Percentiles rank a stretch among this genome's conserved stretches.
Conservation (phyloP, 2,888 invertebrate genomes). For the Laothoe populi region DNA sequence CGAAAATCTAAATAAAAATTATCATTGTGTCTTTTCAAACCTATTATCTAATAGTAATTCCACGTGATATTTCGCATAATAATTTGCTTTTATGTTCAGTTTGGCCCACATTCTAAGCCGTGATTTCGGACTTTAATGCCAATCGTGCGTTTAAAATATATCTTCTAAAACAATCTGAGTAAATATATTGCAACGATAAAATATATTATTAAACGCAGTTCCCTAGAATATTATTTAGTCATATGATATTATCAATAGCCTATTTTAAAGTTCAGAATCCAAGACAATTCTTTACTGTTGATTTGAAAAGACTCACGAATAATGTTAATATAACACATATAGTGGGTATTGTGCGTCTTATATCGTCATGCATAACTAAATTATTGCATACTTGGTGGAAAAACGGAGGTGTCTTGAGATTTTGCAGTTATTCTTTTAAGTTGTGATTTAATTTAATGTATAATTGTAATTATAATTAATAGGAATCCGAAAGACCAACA, state of each 20-base stretch:
- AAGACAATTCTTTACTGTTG: not conserved
- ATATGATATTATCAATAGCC: not conserved
- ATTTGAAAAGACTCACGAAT: slow-evolving; percentile 18
- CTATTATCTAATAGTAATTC: too few species aligned
- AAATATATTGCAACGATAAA: not conserved
- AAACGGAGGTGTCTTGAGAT: not conserved
- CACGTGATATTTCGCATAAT: too few species aligned
- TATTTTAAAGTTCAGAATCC: not conserved
- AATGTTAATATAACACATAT: slow-evolving; percentile 23
- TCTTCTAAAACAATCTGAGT: too few species aligned
- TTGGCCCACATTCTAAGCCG: too few species aligned
- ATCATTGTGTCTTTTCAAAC: too few species aligned
- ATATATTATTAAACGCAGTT: not conserved
- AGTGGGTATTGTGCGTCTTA: slow-evolving; percentile 2
- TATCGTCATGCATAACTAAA: slow-evolving; percentile 24
- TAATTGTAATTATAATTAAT: too few species aligned
- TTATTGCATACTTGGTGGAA: slow-evolving; percentile 26
- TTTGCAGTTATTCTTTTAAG: too few species aligned
- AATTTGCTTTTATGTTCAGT: too few species aligned
- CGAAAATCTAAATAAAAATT: too few species aligned
- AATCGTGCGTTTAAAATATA: not conserved
- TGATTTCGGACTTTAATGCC: too few species aligned
- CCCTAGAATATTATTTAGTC: not conserved
- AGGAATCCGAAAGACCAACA: too few species aligned
- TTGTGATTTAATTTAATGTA: too few species aligned